Evolutionary conservation across 1,140 invertebrate species (phyloP), one percentile per base, ranked within the genome.

Genomic region (Drosophila seguyi): DNA sequence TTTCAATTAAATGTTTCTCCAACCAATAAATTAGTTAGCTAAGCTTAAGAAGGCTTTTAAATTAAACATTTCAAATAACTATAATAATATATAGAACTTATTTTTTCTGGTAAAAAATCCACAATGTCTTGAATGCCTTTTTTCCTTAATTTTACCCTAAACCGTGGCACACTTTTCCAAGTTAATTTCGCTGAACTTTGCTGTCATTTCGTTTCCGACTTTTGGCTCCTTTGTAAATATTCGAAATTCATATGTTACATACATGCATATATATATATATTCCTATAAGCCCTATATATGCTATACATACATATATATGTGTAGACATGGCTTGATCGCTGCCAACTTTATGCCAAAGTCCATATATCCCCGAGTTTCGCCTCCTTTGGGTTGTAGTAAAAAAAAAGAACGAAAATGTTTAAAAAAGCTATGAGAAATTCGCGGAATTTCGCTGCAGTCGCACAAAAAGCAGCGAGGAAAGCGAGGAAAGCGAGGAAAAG

Each of bases 381-480:
- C 39, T 16, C 22, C 44, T 25, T 47, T 34, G 31, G 31, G 11
- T 47, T 3, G 20, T 1, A 2, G 22, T 0, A 14, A 55, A 25
- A 48, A 27, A 27, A 50, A 48, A 27, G n/a, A 50, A 14, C 25
- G 20, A 68, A 31, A 45, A 61, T 62, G 60, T 14, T 38, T 55
- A 34, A 79, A 69, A 84, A 79, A 50, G 61, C 59, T 61, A 59
- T 41, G 71, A 76, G 75, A 88, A 88, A 90, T 88, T 90, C 84
- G 84, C 81, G 77, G 84, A 88, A 88, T 90, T 88, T 78, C 79
- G 84, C 77, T 90, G 84, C 84, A 88, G 85, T 88, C 74, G 85
- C 84, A 90, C 68, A 78, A 88, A 88, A 84, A 69, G 55, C 68
- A 65, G 47, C 47, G 5, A 29, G 47, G 16, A 48, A 27, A 56